Conservation (phyloP, 1,140 invertebrate species). For the Holotrichia oblita region DNA sequence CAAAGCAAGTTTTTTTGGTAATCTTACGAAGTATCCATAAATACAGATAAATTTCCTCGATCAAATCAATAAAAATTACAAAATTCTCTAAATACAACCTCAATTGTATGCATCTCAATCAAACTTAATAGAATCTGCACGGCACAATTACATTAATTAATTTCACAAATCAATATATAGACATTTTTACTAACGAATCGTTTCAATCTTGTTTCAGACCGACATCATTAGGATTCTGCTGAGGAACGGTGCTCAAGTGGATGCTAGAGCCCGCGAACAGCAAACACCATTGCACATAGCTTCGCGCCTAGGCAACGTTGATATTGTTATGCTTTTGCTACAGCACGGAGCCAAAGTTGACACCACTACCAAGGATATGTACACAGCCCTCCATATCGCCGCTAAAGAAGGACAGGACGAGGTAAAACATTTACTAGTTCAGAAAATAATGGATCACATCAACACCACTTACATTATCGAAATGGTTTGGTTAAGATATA, state of each 20-base stretch:
- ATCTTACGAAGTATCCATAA: too few relatives aligned
- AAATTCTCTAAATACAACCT: too few relatives aligned
- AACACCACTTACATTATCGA: constrained; percentile 70
- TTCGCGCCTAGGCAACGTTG: constrained; percentile 91
- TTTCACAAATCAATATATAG: background rate
- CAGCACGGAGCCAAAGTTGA: constrained; percentile 94
- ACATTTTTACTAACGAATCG: background rate
- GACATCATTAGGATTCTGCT: constrained; percentile 97
- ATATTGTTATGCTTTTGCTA: constrained; percentile 92
- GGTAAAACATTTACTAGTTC: constrained; percentile 91
- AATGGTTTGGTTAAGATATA: constrained; percentile 70
- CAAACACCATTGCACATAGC: constrained; percentile 97
- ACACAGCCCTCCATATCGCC: constrained; percentile 98
- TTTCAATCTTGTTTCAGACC: constrained; percentile 70
- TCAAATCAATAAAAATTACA: too few relatives aligned
- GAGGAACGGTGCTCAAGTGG: constrained; percentile 95
- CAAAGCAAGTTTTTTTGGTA: too few relatives aligned
- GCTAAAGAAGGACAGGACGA: constrained; percentile 98
- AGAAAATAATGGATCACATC: constrained; percentile 72
- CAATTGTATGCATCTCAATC: background rate
- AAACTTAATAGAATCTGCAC: background rate
- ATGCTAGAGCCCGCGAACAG: constrained; percentile 93
- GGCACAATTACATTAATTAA: background rate
- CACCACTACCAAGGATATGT: constrained; percentile 94
- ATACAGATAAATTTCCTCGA: too few relatives aligned